These are phyloP conservation scores for Andrena flavipes DNA, from an alignment of 2,888 invertebrate genomes.

Conservation along the genomic window DNA sequence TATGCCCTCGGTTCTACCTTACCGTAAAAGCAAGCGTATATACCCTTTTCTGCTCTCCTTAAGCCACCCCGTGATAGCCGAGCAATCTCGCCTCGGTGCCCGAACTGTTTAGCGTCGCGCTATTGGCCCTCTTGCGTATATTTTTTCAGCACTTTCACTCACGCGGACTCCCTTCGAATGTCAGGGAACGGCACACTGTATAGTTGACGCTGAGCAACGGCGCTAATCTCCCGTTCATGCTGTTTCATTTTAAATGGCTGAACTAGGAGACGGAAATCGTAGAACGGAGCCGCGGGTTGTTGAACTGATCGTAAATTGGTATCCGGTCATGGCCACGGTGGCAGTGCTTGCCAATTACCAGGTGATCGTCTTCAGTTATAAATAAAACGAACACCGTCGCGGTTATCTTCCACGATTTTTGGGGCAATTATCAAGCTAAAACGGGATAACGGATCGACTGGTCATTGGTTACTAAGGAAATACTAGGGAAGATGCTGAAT, in stretches of 20 bases:
- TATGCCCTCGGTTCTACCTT: constrained; percentile 42
- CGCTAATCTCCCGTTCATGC: constrained; percentile 5
- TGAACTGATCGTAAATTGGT: constrained; percentile 46
- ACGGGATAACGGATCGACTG: neutral
- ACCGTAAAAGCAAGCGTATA: constrained; percentile 23
- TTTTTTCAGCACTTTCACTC: constrained; percentile 46
- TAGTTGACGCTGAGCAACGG: neutral
- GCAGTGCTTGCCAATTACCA: constrained; percentile 49
- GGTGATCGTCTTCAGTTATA: constrained; percentile 62
- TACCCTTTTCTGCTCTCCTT: constrained; percentile 2
- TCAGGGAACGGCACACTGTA: constrained; percentile 11
- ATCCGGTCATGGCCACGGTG: constrained; percentile 60
- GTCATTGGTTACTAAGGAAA: neutral
- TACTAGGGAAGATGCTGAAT: neutral
- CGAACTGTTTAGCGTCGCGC: constrained; percentile 18
- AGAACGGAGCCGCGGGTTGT: constrained; percentile 29
- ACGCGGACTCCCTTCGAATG: constrained; percentile 27
- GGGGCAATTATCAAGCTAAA: neutral
- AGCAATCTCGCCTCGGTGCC: constrained; percentile 32
- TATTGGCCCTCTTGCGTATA: constrained; percentile 55
- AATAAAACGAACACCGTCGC: constrained; percentile 41
- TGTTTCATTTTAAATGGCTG: constrained; percentile 10
- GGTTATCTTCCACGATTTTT: constrained; percentile 1
- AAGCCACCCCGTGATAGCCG: constrained; percentile 39
- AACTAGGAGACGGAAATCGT: constrained; percentile 10